Percentiles rank a stretch among this genome's conserved stretches.
Evolutionary conservation across 1,140 invertebrate species (phyloP).

Genomic region (Papilio aristodemus): DNA sequence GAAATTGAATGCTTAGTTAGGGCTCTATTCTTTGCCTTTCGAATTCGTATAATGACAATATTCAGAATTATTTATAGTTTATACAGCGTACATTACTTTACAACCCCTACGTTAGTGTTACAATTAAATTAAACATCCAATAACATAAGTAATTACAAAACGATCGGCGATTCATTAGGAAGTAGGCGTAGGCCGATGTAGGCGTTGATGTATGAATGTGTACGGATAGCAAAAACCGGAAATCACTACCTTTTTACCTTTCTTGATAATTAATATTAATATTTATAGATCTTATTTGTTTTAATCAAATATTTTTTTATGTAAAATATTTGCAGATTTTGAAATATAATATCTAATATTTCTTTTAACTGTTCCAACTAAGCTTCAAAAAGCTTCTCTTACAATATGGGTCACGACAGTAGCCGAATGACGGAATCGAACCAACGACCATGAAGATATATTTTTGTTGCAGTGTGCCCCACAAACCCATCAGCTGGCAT

Average conservation of each 20-base stretch:
- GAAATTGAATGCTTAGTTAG: too few relatives aligned
- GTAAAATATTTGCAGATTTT: too few relatives aligned
- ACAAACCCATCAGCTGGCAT: constrained; percentile 86
- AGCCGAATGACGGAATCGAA: too few relatives aligned
- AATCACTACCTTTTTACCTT: not conserved
- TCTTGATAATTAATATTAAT: not conserved
- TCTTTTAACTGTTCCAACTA: too few relatives aligned
- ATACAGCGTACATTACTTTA: not conserved
- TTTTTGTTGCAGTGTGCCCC: constrained; percentile 83
- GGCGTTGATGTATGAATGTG: constrained; percentile 12
- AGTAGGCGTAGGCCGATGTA: not conserved
- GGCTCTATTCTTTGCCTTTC: too few relatives aligned
- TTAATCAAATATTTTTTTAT: too few relatives aligned
- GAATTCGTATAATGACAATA: too few relatives aligned
- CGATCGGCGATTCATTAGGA: constrained; percentile 10
- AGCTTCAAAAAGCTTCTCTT: too few relatives aligned
- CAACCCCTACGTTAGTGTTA: not conserved
- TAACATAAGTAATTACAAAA: constrained; percentile 1
- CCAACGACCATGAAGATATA: not conserved
- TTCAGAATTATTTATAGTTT: too few relatives aligned
- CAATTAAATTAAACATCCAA: constrained; percentile 1
- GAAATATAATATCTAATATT: too few relatives aligned
- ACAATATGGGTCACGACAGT: too few relatives aligned
- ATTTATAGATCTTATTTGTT: too few relatives aligned
- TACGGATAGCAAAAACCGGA: not conserved